These are phyloP conservation scores for Hyperoplus immaculatus DNA, from an alignment of 2,797 vertebrate species.

Conservation along the genomic window DNA sequence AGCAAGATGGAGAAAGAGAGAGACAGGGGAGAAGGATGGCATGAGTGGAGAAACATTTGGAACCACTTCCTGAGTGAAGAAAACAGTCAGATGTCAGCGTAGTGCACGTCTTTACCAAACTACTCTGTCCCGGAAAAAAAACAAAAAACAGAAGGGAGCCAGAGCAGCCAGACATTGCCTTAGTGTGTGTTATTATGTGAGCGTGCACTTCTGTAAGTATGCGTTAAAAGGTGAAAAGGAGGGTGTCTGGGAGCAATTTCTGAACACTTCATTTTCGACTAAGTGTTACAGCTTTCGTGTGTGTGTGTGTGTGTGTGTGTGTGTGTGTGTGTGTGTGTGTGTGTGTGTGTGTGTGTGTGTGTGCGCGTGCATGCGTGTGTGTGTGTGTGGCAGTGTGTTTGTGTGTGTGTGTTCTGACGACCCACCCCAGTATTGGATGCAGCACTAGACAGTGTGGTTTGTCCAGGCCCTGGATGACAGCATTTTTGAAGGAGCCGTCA, in stretches of 20 bases:
- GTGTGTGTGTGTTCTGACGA: slow-evolving; percentile 19
- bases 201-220: slow-evolving; percentile 23
- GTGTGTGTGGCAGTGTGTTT: slow-evolving; percentile 2
- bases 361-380: not conserved
- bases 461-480: slow-evolving; percentile 95
- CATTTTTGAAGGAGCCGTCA: slow-evolving; percentile 98
- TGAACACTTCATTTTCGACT: slow-evolving; percentile 33
- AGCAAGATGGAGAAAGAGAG: slow-evolving; percentile 25
- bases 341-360: slow-evolving; percentile 1
- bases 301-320: slow-evolving; percentile 7
- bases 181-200: slow-evolving; percentile 30
- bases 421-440: slow-evolving; percentile 92
- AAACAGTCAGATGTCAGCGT: slow-evolving; percentile 56
- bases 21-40: slow-evolving; percentile 32
- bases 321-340: slow-evolving; percentile 2
- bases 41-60: slow-evolving; percentile 25
- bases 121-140: slow-evolving; percentile 33
- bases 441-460: slow-evolving; percentile 95
- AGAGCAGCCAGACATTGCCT: slow-evolving; percentile 35
- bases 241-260: slow-evolving; percentile 51
- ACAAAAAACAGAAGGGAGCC: slow-evolving; percentile 41
- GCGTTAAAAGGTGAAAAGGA: slow-evolving; percentile 55
- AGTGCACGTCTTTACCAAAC: slow-evolving; percentile 43
- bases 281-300: slow-evolving; percentile 33
- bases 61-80: slow-evolving; percentile 46